Evolutionary conservation across 2,797 vertebrate genomes (phyloP).

Genomic region (Danionella dracula): DNA sequence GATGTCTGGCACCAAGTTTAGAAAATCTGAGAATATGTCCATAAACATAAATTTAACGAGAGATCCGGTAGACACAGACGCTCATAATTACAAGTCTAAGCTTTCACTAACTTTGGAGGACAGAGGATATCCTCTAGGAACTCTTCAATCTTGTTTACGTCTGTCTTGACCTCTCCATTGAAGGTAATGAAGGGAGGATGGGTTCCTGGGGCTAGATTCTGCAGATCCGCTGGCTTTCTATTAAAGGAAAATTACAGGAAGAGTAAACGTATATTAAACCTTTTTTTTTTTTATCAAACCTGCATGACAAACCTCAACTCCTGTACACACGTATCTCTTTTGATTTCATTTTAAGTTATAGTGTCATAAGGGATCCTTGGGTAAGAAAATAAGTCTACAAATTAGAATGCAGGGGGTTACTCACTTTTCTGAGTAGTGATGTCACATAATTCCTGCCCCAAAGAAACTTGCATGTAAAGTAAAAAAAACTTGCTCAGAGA

Average conservation of each 20-base stretch:
- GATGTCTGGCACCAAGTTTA: constrained; percentile 89
- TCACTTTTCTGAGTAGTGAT: too few species aligned
- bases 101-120: constrained; percentile 87
- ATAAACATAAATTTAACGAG: neutral
- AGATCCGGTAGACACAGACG: neutral
- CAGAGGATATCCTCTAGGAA: constrained; percentile 93
- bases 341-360: too few species aligned
- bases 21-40: constrained; percentile 71
- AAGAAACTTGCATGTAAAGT: too few species aligned
- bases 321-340: too few species aligned
- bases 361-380: too few species aligned
- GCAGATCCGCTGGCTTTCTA: constrained; percentile 96
- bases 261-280: too few species aligned
- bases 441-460: too few species aligned
- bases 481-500: too few species aligned
- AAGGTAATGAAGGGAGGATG: constrained; percentile 97
- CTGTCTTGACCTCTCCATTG: constrained; percentile 95
- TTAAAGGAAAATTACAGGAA: constrained; percentile 8
- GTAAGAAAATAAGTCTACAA: too few species aligned
- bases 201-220: constrained; percentile 95
- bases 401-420: too few species aligned
- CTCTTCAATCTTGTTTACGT: constrained; percentile 99
- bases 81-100: neutral
- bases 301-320: too few species aligned
- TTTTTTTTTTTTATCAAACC: too few species aligned